These are phyloP conservation scores for Coptotermes formosanus DNA, from an alignment of 1,140 invertebrate genomes.

Conservation along the genomic window DNA sequence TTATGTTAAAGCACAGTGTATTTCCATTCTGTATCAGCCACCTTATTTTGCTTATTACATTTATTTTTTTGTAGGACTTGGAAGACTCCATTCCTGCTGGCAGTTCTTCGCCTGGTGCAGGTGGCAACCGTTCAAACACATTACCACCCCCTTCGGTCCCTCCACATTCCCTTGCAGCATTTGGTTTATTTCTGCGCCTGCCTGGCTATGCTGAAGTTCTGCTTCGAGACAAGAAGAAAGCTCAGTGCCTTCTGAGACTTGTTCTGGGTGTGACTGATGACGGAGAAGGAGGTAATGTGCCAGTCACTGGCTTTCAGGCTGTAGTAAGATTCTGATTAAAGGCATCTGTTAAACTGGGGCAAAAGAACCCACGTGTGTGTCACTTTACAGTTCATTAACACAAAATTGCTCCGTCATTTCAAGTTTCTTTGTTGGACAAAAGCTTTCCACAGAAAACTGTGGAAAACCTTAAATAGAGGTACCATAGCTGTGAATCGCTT, in stretches of 20 bases:
- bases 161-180: constrained; percentile 84
- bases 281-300: constrained; percentile 73
- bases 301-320: not conserved
- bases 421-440: too few species aligned
- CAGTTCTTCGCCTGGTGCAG: constrained; percentile 9
- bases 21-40: too few species aligned
- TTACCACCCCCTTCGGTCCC: constrained; percentile 61
- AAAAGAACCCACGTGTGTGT: too few species aligned
- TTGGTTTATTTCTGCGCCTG: constrained; percentile 81
- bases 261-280: constrained; percentile 88
- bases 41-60: too few species aligned
- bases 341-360: not conserved
- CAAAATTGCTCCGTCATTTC: too few species aligned
- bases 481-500: too few species aligned
- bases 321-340: not conserved
- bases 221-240: constrained; percentile 76
- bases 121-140: constrained; percentile 7
- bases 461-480: too few species aligned
- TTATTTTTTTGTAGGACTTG: constrained; percentile 32
- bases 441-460: too few species aligned
- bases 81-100: constrained; percentile 34
- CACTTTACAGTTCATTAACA: too few species aligned
- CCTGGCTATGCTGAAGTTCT: constrained; percentile 88
- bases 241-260: constrained; percentile 79
- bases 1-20: too few species aligned